Base-by-base conservation (phyloP, 2,797 vertebrate genomes). In the Lithobates sylvaticus region DNA sequence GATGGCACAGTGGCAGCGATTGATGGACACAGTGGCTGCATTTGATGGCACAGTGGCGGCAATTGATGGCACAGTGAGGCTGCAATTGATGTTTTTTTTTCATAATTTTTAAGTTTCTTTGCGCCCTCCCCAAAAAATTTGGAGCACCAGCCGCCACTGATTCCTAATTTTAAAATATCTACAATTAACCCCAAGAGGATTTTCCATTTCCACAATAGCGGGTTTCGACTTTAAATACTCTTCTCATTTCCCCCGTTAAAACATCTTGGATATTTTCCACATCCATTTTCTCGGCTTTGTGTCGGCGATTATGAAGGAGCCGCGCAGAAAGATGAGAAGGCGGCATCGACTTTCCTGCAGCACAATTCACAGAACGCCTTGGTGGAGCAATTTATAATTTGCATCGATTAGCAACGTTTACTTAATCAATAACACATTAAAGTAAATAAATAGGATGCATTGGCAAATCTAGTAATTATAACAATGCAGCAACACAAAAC, bases 361-460 rank as follows among this genome's bases (percentile, higher is more conserved):
- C 71, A 72, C 69, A 64, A 81, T 73, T 39, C 79, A 8, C 69
- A 34, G 26, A 50, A 58, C 79, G 18, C 79, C 65, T 79, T 79
- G 58, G 34, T 21, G 34, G 54, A 85, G 76, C 76, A 85, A 79
- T 78, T 79, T 85, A 85, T 78, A 78, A 85, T 73, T 73, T 85
- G 36, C 76, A 85, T 85, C 54, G 78, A 85, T 81, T 75, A 34
- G 27, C 26, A 44, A 21, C 77, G 50, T 50, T 85, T 80, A 72
- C 70, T 42, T 68, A 44, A 80, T 68, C 77, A 80, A 85, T 74
- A 75, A 75, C 27, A 68, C 77, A 85, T 85, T 85, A 85, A 85
- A 75, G 75, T 85, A 69, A 78, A 85, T 75, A 79, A 74, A 75
- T 78, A 72, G 29, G 69, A 84, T 65, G 74, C 76, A 74, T 74